phyloP scores from a whole-genome alignment of 2,113 vertebrate species.

The Takifugu bimaculatus region DNA sequence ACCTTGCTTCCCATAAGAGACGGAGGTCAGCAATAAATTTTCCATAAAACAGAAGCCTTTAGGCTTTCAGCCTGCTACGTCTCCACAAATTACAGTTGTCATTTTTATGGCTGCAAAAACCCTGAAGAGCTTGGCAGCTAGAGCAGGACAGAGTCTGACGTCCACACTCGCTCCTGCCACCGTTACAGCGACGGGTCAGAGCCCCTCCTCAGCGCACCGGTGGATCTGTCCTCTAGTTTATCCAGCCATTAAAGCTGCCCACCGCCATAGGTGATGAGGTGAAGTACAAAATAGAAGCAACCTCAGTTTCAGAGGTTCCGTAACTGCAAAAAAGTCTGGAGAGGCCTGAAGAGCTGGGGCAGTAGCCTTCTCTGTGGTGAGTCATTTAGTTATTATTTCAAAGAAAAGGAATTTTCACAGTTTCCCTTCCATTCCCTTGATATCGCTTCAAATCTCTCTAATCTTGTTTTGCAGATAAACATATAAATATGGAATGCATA shows the following conservation, averaged over 20 bases:
- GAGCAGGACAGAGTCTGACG: conserved; percentile 19
- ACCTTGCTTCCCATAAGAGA: conserved; percentile 16
- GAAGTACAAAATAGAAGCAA: too few relatives aligned
- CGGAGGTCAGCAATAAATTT: conserved; percentile 15
- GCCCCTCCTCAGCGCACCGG: too few relatives aligned
- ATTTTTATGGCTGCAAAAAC: conserved; percentile 42
- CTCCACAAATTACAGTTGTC: conserved; percentile 40
- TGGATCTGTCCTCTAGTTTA: too few relatives aligned
- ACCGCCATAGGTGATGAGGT: too few relatives aligned
- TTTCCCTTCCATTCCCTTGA: conserved; percentile 19
- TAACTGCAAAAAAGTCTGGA: background rate
- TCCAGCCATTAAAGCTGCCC: too few relatives aligned
- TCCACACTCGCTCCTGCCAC: conserved; percentile 16
- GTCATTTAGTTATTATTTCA: conserved; percentile 44
- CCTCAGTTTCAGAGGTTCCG: background rate
- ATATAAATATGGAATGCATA: background rate
- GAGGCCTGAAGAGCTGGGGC: conserved; percentile 2
- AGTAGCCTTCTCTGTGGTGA: conserved; percentile 6
- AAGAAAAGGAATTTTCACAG: conserved; percentile 44
- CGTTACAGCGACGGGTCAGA: conserved; percentile 3
- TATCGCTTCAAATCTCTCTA: conserved; percentile 2
- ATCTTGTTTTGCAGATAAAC: conserved; percentile 15
- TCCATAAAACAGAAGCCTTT: conserved; percentile 32
- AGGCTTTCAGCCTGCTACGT: conserved; percentile 6
- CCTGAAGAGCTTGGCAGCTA: conserved; percentile 22